Conservation (phyloP, 2,113 vertebrate genomes). For the Antechinus stuartii region DNA sequence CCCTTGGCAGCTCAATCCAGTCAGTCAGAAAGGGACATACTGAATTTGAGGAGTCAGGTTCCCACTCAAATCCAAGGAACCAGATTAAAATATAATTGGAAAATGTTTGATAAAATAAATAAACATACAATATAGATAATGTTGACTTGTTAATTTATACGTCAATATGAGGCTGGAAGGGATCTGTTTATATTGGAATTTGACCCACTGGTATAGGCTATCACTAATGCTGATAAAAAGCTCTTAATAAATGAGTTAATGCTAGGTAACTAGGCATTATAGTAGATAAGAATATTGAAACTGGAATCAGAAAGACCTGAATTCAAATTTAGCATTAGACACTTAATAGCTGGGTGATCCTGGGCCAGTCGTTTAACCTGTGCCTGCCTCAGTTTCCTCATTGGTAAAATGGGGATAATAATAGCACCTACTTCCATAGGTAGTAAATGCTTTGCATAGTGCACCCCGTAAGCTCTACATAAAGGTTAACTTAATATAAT, state of each 20-base stretch:
- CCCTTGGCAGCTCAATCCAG: constrained; percentile 2
- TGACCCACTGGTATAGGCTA: not conserved
- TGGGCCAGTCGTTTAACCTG: not conserved
- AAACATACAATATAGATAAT: not conserved
- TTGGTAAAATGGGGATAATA: not conserved
- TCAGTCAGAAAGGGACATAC: constrained; percentile 23
- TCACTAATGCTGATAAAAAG: not conserved
- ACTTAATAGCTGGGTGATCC: not conserved
- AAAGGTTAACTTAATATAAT: too few species aligned
- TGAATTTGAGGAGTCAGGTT: not conserved
- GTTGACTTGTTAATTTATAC: not conserved
- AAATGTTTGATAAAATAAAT: not conserved
- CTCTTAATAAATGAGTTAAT: not conserved
- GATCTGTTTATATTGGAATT: not conserved
- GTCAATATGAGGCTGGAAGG: not conserved
- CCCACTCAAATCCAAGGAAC: too few species aligned
- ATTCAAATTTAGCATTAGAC: too few species aligned
- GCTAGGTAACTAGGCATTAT: not conserved
- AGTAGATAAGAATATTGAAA: not conserved
- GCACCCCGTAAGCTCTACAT: too few species aligned
- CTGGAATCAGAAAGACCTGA: not conserved
- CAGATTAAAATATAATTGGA: not conserved
- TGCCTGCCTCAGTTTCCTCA: not conserved
- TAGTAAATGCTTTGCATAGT: not conserved
- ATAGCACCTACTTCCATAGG: not conserved